Base-by-base conservation (phyloP, 2,888 invertebrate species). In the Sussaba pulchella region DNA sequence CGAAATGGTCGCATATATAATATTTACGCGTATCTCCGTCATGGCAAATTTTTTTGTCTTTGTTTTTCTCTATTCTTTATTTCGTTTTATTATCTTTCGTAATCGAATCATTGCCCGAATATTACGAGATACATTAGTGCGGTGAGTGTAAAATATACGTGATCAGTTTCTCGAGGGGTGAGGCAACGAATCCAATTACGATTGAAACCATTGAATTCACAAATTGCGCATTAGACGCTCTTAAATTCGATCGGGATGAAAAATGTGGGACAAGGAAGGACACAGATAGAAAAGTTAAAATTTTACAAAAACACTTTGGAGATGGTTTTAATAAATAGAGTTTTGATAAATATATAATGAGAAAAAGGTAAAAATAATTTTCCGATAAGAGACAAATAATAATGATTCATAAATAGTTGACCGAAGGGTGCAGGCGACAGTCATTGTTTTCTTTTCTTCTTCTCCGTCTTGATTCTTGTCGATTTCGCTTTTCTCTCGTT, bases 251-350 rank as follows among this genome's bases (percentile, higher is more conserved):
- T 54, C 26, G 36, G 54, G 39, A 43, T 14, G 14, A 41, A 24
- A 31, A 14, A 26, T 69, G n/a, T 39, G 39, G 67, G 39, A 67
- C 50, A 39, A 19, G 50, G 39, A 14, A 6, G 21, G 14, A 47
- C 36, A 47, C 19, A 64, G 26, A 26, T n/a, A n/a, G 52, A 39
- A 67, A 21, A 52, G 21, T 67, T 9, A 52, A 14, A 52, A 39
- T 71, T 47, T 59, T 47, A 50, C 31, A 12, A 72, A 75, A 79
- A n/a, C 21, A 17, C 19, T 64, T 64, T 31, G 24, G 39, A 64
- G 36, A 45, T 43, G 66, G 59, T 76, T 80, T 76, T 67, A 80
- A 80, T 80, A 80, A 80, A 80, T 80, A 80, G 69, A 74, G 24
- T 54, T 67, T 72, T 67, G 52, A 52, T 76, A 80, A 67, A 72